Conservation (phyloP, 2,888 invertebrate genomes). For the Venusia cambrica region DNA sequence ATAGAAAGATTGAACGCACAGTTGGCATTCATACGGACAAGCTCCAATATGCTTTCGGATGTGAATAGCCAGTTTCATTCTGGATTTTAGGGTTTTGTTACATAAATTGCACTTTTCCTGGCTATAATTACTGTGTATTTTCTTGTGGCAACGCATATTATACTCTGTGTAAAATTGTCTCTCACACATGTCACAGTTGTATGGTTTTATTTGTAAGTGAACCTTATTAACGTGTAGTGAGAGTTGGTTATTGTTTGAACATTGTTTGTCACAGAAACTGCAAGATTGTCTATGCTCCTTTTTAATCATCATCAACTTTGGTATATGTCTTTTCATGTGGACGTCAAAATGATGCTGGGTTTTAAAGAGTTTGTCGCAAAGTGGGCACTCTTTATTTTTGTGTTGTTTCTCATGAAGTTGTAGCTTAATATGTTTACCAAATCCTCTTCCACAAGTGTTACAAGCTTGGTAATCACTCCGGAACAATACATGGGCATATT, state of each 20-base stretch:
- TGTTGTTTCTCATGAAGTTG: slow-evolving; percentile 48
- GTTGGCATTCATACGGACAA: slow-evolving; percentile 55
- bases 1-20: slow-evolving; percentile 56
- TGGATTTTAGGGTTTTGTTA: slow-evolving; percentile 50
- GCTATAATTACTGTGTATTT: slow-evolving; percentile 47
- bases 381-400: slow-evolving; percentile 42
- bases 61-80: slow-evolving; percentile 61
- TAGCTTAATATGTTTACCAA: slow-evolving; percentile 38
- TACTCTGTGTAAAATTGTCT: slow-evolving; percentile 61
- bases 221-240: slow-evolving; percentile 66
- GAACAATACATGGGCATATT: slow-evolving; percentile 50
- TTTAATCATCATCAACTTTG: slow-evolving; percentile 41
- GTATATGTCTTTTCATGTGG: slow-evolving; percentile 56
- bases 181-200: slow-evolving; percentile 69
- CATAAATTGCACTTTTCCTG: slow-evolving; percentile 63
- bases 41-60: slow-evolving; percentile 64
- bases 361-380: slow-evolving; percentile 55
- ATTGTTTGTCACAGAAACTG: slow-evolving; percentile 68
- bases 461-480: slow-evolving; percentile 43
- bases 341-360: slow-evolving; percentile 45
- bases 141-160: slow-evolving; percentile 59
- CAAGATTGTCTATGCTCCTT: slow-evolving; percentile 46
- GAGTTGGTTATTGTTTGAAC: slow-evolving; percentile 55
- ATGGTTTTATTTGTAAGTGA: slow-evolving; percentile 70
- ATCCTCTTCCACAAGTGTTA: slow-evolving; percentile 50